phyloP scores from a whole-genome alignment of 2,888 invertebrate species.

The Matsumyia berberina region DNA sequence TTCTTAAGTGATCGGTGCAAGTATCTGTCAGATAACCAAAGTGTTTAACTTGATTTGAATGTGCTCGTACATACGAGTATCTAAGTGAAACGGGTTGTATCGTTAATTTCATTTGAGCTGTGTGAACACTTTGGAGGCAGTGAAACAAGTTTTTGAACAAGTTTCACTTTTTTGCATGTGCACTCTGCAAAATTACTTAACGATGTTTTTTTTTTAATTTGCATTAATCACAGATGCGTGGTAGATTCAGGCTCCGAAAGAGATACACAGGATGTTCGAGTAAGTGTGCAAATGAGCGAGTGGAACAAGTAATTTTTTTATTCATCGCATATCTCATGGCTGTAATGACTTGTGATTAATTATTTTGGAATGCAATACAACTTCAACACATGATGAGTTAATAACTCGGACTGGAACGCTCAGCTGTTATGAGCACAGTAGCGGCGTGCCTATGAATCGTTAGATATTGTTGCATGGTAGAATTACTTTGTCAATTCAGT shows the following conservation, averaged over 20 bases:
- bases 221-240: slow-evolving; percentile 39
- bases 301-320: neutral
- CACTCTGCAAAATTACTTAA: slow-evolving; percentile 29
- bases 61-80: neutral
- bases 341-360: slow-evolving; percentile 44
- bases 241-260: slow-evolving; percentile 11
- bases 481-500: neutral
- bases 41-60: slow-evolving; percentile 45
- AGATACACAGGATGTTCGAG: slow-evolving; percentile 9
- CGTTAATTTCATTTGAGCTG: neutral
- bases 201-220: slow-evolving; percentile 1
- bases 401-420: slow-evolving; percentile 11
- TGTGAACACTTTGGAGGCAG: slow-evolving; percentile 7
- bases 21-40: slow-evolving; percentile 46
- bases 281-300: neutral
- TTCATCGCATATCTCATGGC: neutral
- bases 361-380: slow-evolving; percentile 39
- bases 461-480: neutral
- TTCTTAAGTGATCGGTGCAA: slow-evolving; percentile 45
- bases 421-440: slow-evolving; percentile 3
- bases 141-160: slow-evolving; percentile 59
- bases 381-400: slow-evolving; percentile 35
- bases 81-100: slow-evolving; percentile 1
- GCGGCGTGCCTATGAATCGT: neutral
- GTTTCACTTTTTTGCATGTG: slow-evolving; percentile 68